Conservation (phyloP, 2,888 invertebrate genomes). For the Sinelater perroti region DNA sequence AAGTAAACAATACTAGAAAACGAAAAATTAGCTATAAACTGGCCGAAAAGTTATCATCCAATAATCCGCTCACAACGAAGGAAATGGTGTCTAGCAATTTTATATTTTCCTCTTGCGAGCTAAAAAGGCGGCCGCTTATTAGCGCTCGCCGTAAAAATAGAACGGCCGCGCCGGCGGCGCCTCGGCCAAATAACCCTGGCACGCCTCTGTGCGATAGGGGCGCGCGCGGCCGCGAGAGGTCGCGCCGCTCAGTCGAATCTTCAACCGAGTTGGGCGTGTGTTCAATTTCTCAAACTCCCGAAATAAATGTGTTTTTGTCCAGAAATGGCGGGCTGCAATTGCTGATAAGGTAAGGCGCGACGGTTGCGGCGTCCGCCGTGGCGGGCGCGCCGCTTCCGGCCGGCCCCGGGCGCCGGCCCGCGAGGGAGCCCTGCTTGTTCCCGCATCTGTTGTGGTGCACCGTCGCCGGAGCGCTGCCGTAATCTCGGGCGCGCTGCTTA, state of each 20-base stretch:
- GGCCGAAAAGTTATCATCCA: too few relatives aligned
- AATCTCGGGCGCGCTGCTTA: constrained; percentile 10
- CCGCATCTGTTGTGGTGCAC: constrained; percentile 51
- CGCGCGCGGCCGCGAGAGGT: constrained; percentile 42
- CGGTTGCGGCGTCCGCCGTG: constrained; percentile 16
- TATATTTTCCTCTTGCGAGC: too few relatives aligned
- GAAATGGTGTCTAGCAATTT: too few relatives aligned
- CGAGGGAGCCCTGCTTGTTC: constrained; percentile 44
- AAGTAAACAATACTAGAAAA: too few relatives aligned
- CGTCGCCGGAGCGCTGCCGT: constrained; percentile 3
- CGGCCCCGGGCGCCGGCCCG: constrained; percentile 19
- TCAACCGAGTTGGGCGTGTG: constrained; percentile 59
- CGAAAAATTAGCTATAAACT: too few relatives aligned
- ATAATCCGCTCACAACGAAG: too few relatives aligned
- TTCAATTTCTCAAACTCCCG: constrained; percentile 49
- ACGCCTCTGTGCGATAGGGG: constrained; percentile 41
- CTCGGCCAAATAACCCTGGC: constrained; percentile 28
- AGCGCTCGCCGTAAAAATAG: constrained; percentile 11
- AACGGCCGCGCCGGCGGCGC: too few relatives aligned
- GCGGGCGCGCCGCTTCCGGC: background rate
- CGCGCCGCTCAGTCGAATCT: constrained; percentile 54
- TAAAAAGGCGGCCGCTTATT: too few relatives aligned
- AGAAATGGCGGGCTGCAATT: constrained; percentile 54
- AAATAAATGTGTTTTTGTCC: constrained; percentile 56
- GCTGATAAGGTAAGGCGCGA: constrained; percentile 48